phyloP scores from a whole-genome alignment of 2,888 invertebrate genomes.

The Epistrophella euchroma region DNA sequence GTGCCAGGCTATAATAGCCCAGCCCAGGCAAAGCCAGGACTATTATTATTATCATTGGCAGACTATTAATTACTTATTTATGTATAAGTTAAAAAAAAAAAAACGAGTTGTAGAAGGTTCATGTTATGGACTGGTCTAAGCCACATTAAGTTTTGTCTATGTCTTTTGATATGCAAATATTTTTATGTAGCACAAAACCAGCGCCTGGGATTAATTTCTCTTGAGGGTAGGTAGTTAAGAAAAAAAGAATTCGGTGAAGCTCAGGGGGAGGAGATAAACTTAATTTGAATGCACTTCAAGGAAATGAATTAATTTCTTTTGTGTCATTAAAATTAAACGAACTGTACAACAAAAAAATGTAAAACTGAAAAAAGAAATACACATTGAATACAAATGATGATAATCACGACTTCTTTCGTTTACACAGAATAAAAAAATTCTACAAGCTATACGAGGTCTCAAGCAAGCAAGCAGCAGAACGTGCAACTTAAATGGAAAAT shows the following conservation, averaged over 20 bases:
- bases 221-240: background rate
- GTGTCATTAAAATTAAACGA: background rate
- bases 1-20: background rate
- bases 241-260: background rate
- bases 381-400: conserved; percentile 2
- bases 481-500: conserved; percentile 5
- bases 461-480: too few relatives aligned
- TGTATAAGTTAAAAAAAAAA: background rate
- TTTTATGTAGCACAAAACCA: background rate
- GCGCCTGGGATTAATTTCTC: background rate
- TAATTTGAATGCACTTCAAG: conserved; percentile 20
- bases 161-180: conserved; percentile 28
- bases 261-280: background rate
- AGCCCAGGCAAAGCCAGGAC: background rate
- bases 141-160: conserved; percentile 2
- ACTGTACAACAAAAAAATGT: background rate
- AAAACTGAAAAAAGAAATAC: background rate
- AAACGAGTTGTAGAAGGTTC: background rate
- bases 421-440: background rate
- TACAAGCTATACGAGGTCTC: conserved; percentile 12
- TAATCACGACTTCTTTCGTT: conserved; percentile 9
- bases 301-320: conserved; percentile 12
- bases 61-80: conserved; percentile 28
- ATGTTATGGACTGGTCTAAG: background rate
- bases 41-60: conserved; percentile 15